phyloP scores from a whole-genome alignment of 2,797 vertebrate species.

The Neostethus bicornis region DNA sequence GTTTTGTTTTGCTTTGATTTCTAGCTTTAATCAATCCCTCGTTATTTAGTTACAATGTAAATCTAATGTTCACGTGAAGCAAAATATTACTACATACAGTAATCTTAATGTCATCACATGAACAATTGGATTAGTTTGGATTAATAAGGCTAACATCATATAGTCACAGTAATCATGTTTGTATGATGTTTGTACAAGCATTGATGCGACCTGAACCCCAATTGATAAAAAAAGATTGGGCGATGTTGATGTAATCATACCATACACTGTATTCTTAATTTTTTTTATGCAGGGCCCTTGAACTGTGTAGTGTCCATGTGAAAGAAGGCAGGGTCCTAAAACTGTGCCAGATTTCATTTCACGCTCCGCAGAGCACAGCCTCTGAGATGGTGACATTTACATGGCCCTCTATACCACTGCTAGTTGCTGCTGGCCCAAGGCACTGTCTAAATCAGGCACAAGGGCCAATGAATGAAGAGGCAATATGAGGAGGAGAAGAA shows the following conservation, averaged over 20 bases:
- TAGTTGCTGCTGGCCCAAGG: conserved; percentile 81
- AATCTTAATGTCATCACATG: conserved; percentile 45
- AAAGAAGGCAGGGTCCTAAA: conserved; percentile 80
- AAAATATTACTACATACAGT: conserved; percentile 35
- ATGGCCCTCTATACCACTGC: conserved; percentile 76
- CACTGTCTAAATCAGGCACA: conserved; percentile 79
- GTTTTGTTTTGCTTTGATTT: conserved; percentile 15
- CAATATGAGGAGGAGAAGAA: conserved; percentile 45
- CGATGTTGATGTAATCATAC: conserved; percentile 72
- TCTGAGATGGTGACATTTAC: conserved; percentile 86
- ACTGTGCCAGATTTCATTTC: conserved; percentile 92
- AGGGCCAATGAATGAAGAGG: conserved; percentile 66
- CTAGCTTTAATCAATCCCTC: background rate
- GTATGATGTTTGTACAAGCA: conserved; percentile 27
- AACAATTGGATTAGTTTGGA: conserved; percentile 55
- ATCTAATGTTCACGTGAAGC: conserved; percentile 13
- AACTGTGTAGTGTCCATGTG: conserved; percentile 67
- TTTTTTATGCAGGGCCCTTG: conserved; percentile 61
- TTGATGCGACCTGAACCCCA: conserved; percentile 17
- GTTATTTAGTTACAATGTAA: conserved; percentile 1
- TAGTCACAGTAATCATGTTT: conserved; percentile 23
- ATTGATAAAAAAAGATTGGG: conserved; percentile 41
- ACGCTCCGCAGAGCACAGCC: conserved; percentile 87
- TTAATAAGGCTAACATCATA: conserved; percentile 50
- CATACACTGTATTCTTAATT: conserved; percentile 63